phyloP scores from a whole-genome alignment of 2,888 invertebrate genomes.

The Leptothorax acervorum region DNA sequence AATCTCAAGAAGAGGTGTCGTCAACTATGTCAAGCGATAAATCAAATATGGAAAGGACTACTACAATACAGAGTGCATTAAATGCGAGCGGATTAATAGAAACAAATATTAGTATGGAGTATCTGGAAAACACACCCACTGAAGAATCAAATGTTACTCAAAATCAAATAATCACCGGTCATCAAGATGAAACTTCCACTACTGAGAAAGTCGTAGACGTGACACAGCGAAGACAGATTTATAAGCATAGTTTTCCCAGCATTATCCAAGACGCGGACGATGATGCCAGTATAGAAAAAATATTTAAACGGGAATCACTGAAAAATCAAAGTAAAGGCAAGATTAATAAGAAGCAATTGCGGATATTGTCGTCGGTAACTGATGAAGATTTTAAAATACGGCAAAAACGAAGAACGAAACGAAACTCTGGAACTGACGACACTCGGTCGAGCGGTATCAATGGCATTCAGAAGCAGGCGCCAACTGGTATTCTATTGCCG shows the following conservation, averaged over 20 bases:
- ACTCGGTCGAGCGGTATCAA: constrained; percentile 71
- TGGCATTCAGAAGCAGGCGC: constrained; percentile 82
- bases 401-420: constrained; percentile 53
- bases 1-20: not conserved
- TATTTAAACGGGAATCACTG: constrained; percentile 75
- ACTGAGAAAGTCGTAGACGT: not conserved
- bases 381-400: constrained; percentile 38
- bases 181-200: not conserved
- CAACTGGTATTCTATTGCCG: constrained; percentile 82
- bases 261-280: constrained; percentile 58
- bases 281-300: constrained; percentile 70
- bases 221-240: constrained; percentile 13
- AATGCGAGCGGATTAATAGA: not conserved
- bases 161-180: not conserved
- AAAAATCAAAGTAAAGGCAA: constrained; percentile 62
- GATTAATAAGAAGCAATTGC: constrained; percentile 44
- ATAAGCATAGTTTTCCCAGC: constrained; percentile 21
- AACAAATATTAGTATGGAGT: not conserved
- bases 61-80: not conserved
- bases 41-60: constrained; percentile 10
- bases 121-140: not conserved
- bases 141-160: not conserved
- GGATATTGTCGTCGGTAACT: not conserved
- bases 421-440: constrained; percentile 40
- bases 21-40: not conserved